A percentile compares a stretch with the other conserved stretches of the same genome.
Conservation (phyloP, 2,888 invertebrate species). For the Andrena bucephala region DNA sequence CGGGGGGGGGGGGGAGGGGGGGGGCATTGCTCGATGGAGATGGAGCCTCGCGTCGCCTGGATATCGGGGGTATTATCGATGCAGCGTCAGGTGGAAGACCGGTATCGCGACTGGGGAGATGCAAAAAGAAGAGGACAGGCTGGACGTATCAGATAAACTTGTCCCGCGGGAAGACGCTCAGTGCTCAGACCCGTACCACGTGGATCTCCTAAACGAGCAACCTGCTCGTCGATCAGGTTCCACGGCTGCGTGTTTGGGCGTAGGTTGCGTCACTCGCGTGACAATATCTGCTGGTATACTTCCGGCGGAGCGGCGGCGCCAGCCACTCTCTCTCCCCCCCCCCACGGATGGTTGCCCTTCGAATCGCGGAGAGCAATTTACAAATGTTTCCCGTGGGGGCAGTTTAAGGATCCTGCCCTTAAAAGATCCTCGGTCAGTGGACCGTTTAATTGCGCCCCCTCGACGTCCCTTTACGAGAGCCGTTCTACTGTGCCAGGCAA, state of each 20-base stretch:
- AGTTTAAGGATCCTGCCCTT: too few relatives aligned
- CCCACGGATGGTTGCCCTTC: not conserved
- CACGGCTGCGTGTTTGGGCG: not conserved
- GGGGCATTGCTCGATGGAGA: constrained; percentile 6
- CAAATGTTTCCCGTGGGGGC: too few relatives aligned
- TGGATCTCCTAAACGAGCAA: constrained; percentile 25
- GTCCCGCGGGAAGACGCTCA: constrained; percentile 8
- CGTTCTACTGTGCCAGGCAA: too few relatives aligned
- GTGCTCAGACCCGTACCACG: constrained; percentile 3
- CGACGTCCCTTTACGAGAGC: not conserved
- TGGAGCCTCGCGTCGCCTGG: constrained; percentile 23
- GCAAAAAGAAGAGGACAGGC: constrained; percentile 25
- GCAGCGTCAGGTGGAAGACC: constrained; percentile 35
- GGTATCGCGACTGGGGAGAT: constrained; percentile 42
- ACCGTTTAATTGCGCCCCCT: not conserved
- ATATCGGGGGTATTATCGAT: constrained; percentile 53
- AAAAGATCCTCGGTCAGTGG: constrained; percentile 1
- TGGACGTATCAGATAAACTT: constrained; percentile 38
- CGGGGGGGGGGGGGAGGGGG: too few relatives aligned
- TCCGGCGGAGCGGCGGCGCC: not conserved
- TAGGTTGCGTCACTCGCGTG: not conserved
- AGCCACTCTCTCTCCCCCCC: not conserved
- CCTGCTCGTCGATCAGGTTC: constrained; percentile 21
- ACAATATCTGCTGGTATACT: not conserved
- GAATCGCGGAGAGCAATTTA: not conserved